phyloP scores from a whole-genome alignment of 2,888 invertebrate genomes.

The Oxytorus armatus region DNA sequence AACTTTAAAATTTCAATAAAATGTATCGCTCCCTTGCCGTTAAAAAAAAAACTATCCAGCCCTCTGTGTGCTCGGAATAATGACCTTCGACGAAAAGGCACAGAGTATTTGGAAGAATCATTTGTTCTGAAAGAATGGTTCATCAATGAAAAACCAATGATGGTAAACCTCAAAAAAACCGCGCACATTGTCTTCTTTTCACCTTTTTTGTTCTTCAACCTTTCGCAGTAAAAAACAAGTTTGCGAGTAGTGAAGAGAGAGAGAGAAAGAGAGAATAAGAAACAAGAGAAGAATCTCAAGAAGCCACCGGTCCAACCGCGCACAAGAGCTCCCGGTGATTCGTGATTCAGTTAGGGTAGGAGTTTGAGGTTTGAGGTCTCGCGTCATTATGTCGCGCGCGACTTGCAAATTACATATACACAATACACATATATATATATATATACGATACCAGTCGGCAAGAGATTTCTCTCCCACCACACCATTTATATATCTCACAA shows the following conservation, averaged over 20 bases:
- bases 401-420: constrained; percentile 27
- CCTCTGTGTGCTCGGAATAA: no score
- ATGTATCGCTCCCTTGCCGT: no score
- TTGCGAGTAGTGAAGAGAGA: constrained; percentile 5
- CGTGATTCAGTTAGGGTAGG: constrained; percentile 81
- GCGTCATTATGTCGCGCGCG: constrained; percentile 81
- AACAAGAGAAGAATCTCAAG: background rate
- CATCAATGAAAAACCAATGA: no score
- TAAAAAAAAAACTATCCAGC: no score
- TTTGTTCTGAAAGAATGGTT: no score
- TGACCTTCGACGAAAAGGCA: no score
- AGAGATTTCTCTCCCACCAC: no score
- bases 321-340: constrained; percentile 65
- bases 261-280: constrained; percentile 22
- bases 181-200: background rate
- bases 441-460: no score
- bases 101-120: no score
- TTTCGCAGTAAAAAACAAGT: background rate
- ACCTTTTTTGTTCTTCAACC: background rate
- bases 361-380: constrained; percentile 81
- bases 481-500: background rate
- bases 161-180: no score
- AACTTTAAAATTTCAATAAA: no score
- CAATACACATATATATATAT: background rate
- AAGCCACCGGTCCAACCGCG: constrained; percentile 64